Evolutionary conservation across 2,797 vertebrate genomes (phyloP).

Genomic region (Danio jaintianensis): DNA sequence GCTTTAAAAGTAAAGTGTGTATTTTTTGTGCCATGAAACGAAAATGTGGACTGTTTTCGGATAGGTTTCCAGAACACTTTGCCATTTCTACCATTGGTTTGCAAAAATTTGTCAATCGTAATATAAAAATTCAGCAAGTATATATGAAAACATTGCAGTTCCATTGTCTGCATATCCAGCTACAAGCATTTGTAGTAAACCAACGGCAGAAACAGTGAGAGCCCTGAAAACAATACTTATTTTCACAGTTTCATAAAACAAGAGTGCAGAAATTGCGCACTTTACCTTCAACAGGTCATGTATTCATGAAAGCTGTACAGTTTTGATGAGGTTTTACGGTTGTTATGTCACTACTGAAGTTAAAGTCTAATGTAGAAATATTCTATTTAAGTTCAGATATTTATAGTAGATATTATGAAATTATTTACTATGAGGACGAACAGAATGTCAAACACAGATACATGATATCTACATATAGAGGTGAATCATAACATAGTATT

Average conservation of each 20-base stretch:
- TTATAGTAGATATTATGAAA: slow-evolving; percentile 27
- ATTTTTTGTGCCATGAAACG: not conserved
- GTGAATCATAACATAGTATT: slow-evolving; percentile 59
- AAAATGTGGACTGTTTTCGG: not conserved
- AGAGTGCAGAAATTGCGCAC: not conserved
- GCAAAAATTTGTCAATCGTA: not conserved
- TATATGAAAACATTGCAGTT: not conserved
- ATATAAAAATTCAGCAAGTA: not conserved
- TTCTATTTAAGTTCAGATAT: slow-evolving; percentile 43
- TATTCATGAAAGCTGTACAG: slow-evolving; percentile 54
- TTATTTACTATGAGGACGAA: slow-evolving; percentile 52
- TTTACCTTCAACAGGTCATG: slow-evolving; percentile 12
- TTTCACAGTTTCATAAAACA: not conserved
- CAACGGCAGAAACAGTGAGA: not conserved
- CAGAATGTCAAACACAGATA: slow-evolving; percentile 71
- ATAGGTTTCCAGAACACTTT: not conserved
- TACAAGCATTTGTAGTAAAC: not conserved
- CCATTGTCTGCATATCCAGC: not conserved
- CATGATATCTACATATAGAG: slow-evolving; percentile 52
- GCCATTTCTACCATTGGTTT: not conserved
- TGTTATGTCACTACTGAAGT: slow-evolving; percentile 27
- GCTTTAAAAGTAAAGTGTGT: not conserved
- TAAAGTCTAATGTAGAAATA: slow-evolving; percentile 21
- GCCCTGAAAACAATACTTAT: not conserved
- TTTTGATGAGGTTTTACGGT: slow-evolving; percentile 35